A percentile compares a stretch with the other conserved stretches of the same genome.
Conservation (phyloP, 2,113 vertebrate species). For the Podiceps cristatus region DNA sequence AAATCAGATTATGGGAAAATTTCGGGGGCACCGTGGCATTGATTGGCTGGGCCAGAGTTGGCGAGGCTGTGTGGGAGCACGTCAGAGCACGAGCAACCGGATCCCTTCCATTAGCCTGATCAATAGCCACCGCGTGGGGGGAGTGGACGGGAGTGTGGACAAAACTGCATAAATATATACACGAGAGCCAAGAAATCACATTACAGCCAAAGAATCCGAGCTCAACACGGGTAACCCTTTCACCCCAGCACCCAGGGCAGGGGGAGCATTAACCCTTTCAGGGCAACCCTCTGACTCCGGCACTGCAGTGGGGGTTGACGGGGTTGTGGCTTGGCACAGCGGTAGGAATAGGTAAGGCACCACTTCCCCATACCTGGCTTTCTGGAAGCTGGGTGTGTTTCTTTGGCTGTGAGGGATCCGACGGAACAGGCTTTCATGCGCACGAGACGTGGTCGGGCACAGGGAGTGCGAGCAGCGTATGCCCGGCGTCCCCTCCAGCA, state of each 20-base stretch:
- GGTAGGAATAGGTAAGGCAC: not conserved
- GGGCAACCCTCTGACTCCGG: not conserved
- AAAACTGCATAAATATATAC: slow-evolving; percentile 95
- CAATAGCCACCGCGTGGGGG: slow-evolving; percentile 81
- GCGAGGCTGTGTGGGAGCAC: slow-evolving; percentile 86
- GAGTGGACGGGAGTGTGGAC: slow-evolving; percentile 85
- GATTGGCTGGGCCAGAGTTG: slow-evolving; percentile 88
- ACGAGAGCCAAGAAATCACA: slow-evolving; percentile 92
- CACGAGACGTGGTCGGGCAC: not conserved
- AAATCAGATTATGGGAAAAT: slow-evolving; percentile 84
- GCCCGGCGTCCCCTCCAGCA: not conserved
- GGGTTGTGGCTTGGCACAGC: not conserved
- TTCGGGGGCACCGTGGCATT: slow-evolving; percentile 87
- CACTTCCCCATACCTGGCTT: not conserved
- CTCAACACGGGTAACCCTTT: slow-evolving; percentile 93
- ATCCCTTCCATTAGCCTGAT: slow-evolving; percentile 96
- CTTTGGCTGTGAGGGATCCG: not conserved
- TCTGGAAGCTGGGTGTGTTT: not conserved
- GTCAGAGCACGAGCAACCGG: slow-evolving; percentile 91
- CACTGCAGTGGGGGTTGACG: accelerated
- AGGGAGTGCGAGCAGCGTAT: accelerated
- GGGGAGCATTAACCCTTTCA: slow-evolving; percentile 56
- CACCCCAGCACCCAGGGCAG: slow-evolving; percentile 81
- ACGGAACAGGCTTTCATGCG: not conserved
- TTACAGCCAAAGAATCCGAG: slow-evolving; percentile 89